Conservation (phyloP, 2,113 vertebrate genomes). For the Oryzias melastigma region DNA sequence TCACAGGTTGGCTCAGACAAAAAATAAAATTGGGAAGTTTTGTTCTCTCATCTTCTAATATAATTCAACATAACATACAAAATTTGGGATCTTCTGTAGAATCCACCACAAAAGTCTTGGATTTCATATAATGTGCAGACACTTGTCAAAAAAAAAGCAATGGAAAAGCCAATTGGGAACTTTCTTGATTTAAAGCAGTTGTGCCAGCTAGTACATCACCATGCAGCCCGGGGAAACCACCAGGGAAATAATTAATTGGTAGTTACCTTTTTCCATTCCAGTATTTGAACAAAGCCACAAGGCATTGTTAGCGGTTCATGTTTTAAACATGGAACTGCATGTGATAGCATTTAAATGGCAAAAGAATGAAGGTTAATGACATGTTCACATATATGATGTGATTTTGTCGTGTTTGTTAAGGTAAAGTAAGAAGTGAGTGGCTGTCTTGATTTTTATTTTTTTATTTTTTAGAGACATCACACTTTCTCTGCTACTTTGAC, state of each 20-base stretch:
- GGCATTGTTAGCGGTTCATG: not conserved
- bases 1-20: not conserved
- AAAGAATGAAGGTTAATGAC: not conserved
- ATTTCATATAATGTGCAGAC: not conserved
- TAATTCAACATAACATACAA: not conserved
- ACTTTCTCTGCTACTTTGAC: too few relatives aligned
- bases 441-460: not conserved
- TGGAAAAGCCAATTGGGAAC: not conserved
- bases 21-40: not conserved
- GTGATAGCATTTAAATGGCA: not conserved
- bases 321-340: not conserved
- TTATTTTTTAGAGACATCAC: too few relatives aligned
- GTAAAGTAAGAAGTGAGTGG: not conserved
- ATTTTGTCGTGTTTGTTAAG: too few relatives aligned
- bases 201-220: not conserved
- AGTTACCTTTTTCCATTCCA: constrained; percentile 4
- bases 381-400: not conserved
- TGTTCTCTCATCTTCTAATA: not conserved
- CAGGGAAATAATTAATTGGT: constrained; percentile 7
- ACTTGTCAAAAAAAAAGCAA: too few relatives aligned
- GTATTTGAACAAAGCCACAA: not conserved
- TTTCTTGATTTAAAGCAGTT: not conserved
- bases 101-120: not conserved
- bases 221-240: constrained; percentile 4
- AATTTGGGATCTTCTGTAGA: not conserved